These are phyloP conservation scores for Onychomys torridus DNA, from an alignment of 2,797 vertebrate species.

Conservation along the genomic window DNA sequence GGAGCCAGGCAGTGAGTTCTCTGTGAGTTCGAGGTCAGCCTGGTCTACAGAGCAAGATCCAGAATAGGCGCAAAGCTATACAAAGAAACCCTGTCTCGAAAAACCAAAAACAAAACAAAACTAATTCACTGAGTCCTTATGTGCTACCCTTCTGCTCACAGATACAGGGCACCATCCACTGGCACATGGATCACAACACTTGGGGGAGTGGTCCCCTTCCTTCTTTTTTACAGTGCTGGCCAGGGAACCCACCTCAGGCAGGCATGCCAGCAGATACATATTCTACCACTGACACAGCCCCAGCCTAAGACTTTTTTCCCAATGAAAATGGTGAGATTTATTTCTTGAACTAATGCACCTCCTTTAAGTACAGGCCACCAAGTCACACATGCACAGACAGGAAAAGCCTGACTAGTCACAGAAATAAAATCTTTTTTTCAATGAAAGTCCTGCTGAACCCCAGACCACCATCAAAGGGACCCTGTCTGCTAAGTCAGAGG, in stretches of 20 bases:
- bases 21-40: too few species aligned
- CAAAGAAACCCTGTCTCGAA: too few species aligned
- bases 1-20: too few species aligned
- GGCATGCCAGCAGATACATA: not conserved
- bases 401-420: not conserved
- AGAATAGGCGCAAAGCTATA: too few species aligned
- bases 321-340: not conserved
- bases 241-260: not conserved
- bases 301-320: not conserved
- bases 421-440: constrained; percentile 26
- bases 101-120: too few species aligned
- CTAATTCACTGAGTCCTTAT: too few species aligned
- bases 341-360: not conserved
- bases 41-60: too few species aligned
- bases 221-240: not conserved
- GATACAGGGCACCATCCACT: not conserved
- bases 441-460: not conserved
- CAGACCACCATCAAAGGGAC: not conserved
- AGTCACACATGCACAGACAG: not conserved
- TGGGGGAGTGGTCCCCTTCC: not conserved
- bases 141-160: not conserved
- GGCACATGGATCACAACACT: not conserved
- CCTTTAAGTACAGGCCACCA: not conserved
- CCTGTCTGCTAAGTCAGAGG: not conserved
- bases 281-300: not conserved